Evolutionary conservation across 2,888 invertebrate species (phyloP), one percentile per base, ranked within the genome.

Genomic region (Galerucella nymphaeae): DNA sequence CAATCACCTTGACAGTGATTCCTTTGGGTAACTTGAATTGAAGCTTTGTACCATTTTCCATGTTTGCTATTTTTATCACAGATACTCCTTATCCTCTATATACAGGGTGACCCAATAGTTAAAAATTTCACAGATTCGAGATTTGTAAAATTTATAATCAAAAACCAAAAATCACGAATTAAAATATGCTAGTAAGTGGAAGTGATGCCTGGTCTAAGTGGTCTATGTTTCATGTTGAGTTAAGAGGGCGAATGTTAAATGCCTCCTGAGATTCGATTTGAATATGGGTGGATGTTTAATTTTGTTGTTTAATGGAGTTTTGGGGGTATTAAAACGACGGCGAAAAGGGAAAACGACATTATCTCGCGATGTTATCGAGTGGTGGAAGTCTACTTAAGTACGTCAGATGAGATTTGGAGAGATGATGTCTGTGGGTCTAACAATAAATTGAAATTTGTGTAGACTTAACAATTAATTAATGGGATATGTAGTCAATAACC

Each of bases 181-280:
- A 6, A 30, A 30, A 30, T 30, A 30, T 30, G 30, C 30, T 30
- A 6, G 30, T 30, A 6, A 6, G 30, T 6, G 30, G 0, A 5
- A 6, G 6, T 8, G 16, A 14, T 45, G 6, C 23, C 42, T 20
- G 64, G n/a, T 50, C 38, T 38, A 30, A 55, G 9, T 16, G 38
- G 18, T 66, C 53, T 16, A 41, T 41, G 55, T 16, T 61, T 11
- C 14, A 48, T 38, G 30, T n/a, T 16, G 48, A 41, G 61, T 64
- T 69, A 38, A 55, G 63, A 61, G 72, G 66, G 68, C 66, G 50
- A 69, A 69, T 58, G 58, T 64, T 74, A 71, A 69, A 71, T 66
- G 74, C 62, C 71, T 72, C 42, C 62, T 58, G 70, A 67, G 67
- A 75, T 66, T 66, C n/a, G 66, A 75, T 75, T 70, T 73, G 71